Conservation (phyloP, 2,113 vertebrate genomes). For the Fukomys damarensis region DNA sequence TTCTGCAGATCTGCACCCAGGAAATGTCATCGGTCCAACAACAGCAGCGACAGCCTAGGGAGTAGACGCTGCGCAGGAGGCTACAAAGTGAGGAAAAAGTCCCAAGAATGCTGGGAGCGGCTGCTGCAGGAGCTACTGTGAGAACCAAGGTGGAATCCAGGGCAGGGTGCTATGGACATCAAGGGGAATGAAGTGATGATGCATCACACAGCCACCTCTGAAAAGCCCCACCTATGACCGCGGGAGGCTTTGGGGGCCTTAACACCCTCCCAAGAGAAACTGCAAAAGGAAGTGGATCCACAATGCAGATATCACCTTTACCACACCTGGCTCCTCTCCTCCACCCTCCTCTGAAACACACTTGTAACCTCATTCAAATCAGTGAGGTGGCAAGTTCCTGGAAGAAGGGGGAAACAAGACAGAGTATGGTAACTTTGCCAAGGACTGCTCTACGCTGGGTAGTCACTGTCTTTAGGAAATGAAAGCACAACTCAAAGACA, state of each 20-base stretch:
- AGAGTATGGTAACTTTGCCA: not conserved
- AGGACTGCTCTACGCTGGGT: not conserved
- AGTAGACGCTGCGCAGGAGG: no score
- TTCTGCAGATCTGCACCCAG: no score
- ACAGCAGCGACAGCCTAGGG: no score
- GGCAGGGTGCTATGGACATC: no score
- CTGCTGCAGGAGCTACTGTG: not conserved
- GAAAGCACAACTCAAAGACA: not conserved
- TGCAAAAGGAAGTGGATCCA: not conserved
- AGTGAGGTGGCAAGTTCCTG: not conserved
- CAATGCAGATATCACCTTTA: not conserved
- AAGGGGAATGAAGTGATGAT: not conserved
- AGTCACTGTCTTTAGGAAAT: not conserved
- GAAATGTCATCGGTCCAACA: not conserved
- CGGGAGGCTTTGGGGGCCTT: not conserved
- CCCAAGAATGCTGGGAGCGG: not conserved
- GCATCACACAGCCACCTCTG: not conserved
- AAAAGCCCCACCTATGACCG: not conserved
- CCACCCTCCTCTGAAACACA: not conserved
- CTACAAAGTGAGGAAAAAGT: not conserved
- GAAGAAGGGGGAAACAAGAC: not conserved
- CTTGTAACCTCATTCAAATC: not conserved
- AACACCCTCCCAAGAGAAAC: not conserved
- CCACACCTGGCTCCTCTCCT: not conserved
- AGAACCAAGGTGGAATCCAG: not conserved